phyloP scores from a whole-genome alignment of 2,888 invertebrate genomes.

The Eumerus sabulonum region DNA sequence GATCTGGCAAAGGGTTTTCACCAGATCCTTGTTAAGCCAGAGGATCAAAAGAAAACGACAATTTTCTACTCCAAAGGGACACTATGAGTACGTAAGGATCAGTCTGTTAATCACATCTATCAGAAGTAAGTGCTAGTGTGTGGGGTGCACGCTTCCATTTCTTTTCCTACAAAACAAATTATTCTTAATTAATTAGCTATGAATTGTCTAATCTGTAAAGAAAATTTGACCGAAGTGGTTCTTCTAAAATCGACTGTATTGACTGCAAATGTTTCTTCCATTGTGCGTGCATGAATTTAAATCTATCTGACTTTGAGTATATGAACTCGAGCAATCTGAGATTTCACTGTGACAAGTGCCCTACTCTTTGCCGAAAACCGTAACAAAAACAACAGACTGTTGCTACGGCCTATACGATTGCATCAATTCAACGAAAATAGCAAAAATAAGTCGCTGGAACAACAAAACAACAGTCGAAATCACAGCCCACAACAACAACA shows the following conservation, averaged over 20 bases:
- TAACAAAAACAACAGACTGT: too few species aligned
- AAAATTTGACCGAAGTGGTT: slow-evolving; percentile 12
- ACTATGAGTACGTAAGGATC: too few species aligned
- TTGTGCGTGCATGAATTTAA: slow-evolving; percentile 8
- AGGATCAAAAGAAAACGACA: too few species aligned
- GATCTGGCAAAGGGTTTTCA: too few species aligned
- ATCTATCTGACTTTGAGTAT: neutral
- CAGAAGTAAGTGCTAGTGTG: slow-evolving; percentile 2
- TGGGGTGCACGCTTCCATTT: slow-evolving; percentile 8
- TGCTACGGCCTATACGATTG: too few species aligned
- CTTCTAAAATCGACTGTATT: slow-evolving; percentile 8
- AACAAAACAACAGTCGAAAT: slow-evolving; percentile 1
- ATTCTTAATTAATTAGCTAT: neutral
- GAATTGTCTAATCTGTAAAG: neutral
- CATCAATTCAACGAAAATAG: neutral
- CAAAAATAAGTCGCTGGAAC: neutral
- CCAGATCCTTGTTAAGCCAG: too few species aligned
- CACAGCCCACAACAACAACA: slow-evolving; percentile 1
- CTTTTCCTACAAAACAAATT: slow-evolving; percentile 5
- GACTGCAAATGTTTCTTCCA: slow-evolving; percentile 13
- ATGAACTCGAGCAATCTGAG: neutral
- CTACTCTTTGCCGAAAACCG: neutral
- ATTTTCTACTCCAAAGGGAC: too few species aligned
- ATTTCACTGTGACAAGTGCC: neutral
- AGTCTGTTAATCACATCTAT: too few species aligned